Conservation (phyloP, 2,113 vertebrate genomes). For the Psilopogon haemacephalus region DNA sequence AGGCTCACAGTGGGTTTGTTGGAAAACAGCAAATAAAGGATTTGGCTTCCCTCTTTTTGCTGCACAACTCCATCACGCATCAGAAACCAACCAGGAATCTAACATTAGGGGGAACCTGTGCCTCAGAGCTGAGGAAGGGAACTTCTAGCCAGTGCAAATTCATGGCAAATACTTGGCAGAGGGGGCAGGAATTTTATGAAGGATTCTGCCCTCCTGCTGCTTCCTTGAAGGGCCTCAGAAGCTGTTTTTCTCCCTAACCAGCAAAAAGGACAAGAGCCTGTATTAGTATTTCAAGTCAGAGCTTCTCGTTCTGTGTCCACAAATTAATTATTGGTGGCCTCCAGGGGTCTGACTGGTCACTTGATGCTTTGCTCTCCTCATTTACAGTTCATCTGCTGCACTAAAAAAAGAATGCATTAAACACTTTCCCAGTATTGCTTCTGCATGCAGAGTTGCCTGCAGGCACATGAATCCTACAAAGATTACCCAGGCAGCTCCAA, state of each 20-base stretch:
- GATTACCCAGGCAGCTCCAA: not conserved
- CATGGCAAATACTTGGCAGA: not conserved
- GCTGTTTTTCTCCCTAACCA: not conserved
- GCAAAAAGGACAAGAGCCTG: not conserved
- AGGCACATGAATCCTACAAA: not conserved
- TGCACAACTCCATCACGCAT: not conserved
- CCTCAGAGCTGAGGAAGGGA: not conserved
- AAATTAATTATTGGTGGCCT: slow-evolving; percentile 26
- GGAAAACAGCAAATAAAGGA: not conserved
- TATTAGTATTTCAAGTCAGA: slow-evolving; percentile 2
- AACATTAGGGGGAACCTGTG: accelerated
- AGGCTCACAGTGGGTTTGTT: not conserved
- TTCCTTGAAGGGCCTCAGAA: not conserved
- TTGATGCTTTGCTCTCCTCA: slow-evolving; percentile 20
- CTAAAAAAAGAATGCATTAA: not conserved
- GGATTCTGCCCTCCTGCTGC: not conserved
- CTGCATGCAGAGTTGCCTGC: not conserved
- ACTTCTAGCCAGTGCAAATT: not conserved
- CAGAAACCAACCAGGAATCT: not conserved
- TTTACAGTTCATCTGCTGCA: slow-evolving; percentile 32
- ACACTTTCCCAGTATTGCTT: not conserved
- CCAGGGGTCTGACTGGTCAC: not conserved
- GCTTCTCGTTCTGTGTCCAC: not conserved
- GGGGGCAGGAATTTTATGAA: not conserved
- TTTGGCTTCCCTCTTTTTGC: slow-evolving; percentile 7